Base-by-base conservation (phyloP, 2,113 vertebrate genomes). In the Corythornis vintsioides region DNA sequence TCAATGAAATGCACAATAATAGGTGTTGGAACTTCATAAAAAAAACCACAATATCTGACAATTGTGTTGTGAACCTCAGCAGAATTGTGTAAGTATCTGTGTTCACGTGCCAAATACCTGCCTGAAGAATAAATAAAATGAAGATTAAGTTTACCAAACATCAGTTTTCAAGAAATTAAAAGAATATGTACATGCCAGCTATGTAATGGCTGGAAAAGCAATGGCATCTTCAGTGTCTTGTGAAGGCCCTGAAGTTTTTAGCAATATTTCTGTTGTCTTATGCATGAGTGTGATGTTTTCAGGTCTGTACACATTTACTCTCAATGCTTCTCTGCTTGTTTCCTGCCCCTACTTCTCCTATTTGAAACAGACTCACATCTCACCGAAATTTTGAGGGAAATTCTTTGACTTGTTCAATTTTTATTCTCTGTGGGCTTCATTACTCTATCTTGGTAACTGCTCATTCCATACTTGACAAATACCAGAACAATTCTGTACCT, bases 171-270 rank as follows among this genome's bases (percentile, higher is more conserved):
- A 75, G 29, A 38, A 15, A 65, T 57, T n/a, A 6, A 48, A 53
- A 57, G n/a, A n/a, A 63, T 18, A 15, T 4, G 1, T 43, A 11
- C 0, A 0, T 60, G 31, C 55, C 52, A 63, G 60, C 33, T 52
- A 65, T 0, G 0, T 42, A n/a, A 65, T 19, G 33, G 2, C 63
- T 69, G 59, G 35, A 83, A 86, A 67, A 0, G 0, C 19, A 74
- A 55, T 28, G 31, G 76, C 4, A 11, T 73, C 65, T 77, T 42
- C 35, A 56, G 48, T 13, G 3, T 64, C 43, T 43, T n/a, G 17
- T 13, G 40, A 28, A 74, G 5, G 86, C 2, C 65, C 42, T 78
- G 43, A 10, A 35, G 18, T 29, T 88, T 59, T 86, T 65, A 84
- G 73, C 57, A 78, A 9, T 63, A 28, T 38, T 88, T 72, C 60